Evolutionary conservation across 2,113 vertebrate species (phyloP), one percentile per base, ranked within the genome.

Genomic region (Potamarius usumacintae): DNA sequence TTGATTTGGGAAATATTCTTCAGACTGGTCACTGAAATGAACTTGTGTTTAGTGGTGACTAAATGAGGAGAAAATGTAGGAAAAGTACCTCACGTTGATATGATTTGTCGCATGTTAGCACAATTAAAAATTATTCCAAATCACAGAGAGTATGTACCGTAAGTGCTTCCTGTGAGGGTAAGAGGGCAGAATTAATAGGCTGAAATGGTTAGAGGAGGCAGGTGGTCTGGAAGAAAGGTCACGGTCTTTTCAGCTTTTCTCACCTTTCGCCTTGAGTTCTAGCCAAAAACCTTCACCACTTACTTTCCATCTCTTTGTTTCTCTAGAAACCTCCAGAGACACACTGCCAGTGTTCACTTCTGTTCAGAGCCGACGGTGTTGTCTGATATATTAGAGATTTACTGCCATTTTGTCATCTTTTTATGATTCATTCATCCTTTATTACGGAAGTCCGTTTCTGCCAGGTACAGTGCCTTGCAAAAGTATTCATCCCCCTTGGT

Each of bases 131-230:
- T 15, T 34, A 27, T 62, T 48, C 58, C 15, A 50, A 52, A 22
- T 67, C 55, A 14, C n/a, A 27, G 48, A 10, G 25, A 22, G 88
- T 83, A 77, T 42, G 62, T n/a, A n/a, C n/a, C n/a, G n/a, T 72
- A 60, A 81, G 84, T 90, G 79, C 72, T n/a, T 6, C 48, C 86
- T 79, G 5, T 83, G 89, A 90, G 85, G 30, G 76, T 89, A 89
- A 92, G 84, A 92, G 93, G 91, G 91, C 91, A 91, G 92, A 91
- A 93, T 94, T 93, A 94, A 94, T 94, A 93, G 89, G 91, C 86
- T 92, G 92, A 93, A 92, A 92, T 92, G 93, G 93, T 92, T 92
- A 91, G 83, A 83, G 65, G 87, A 91, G 92, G 92, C 95, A 94
- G 92, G 92, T 95, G 94, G 93, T 93, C 91, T 85, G 86, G 48